Evolutionary conservation across 1,140 invertebrate species (phyloP).

Genomic region (Helicoverpa zea): DNA sequence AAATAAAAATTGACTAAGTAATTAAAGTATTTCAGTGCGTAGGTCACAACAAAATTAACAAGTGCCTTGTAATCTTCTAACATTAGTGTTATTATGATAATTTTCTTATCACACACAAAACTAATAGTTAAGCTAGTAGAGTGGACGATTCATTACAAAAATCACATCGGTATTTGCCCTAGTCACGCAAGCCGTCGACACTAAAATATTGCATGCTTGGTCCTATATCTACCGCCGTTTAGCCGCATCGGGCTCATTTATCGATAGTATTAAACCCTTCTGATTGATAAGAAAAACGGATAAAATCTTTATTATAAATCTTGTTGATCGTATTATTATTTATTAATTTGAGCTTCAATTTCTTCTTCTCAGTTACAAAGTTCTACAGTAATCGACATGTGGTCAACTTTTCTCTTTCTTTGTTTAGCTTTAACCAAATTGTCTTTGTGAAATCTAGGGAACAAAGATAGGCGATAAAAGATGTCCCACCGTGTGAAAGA

Average conservation of each 20-base stretch:
- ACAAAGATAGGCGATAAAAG: not conserved
- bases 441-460: no score
- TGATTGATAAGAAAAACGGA: not conserved
- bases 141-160: constrained; percentile 22
- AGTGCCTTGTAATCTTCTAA: not conserved
- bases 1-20: no score
- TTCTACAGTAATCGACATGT: no score
- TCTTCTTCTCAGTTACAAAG: no score
- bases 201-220: constrained; percentile 15
- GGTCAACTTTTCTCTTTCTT: no score
- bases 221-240: not conserved
- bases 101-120: not conserved
- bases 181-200: not conserved
- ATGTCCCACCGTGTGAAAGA: not conserved
- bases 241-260: not conserved
- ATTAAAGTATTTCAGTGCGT: no score
- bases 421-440: no score
- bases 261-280: not conserved
- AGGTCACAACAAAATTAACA: no score
- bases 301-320: not conserved
- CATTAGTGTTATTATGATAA: not conserved
- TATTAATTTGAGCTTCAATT: no score
- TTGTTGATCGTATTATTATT: no score
- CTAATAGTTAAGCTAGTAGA: constrained; percentile 1
- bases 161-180: constrained; percentile 3